Base-by-base conservation (phyloP, 2,888 invertebrate species). In the Pheosia tremula region DNA sequence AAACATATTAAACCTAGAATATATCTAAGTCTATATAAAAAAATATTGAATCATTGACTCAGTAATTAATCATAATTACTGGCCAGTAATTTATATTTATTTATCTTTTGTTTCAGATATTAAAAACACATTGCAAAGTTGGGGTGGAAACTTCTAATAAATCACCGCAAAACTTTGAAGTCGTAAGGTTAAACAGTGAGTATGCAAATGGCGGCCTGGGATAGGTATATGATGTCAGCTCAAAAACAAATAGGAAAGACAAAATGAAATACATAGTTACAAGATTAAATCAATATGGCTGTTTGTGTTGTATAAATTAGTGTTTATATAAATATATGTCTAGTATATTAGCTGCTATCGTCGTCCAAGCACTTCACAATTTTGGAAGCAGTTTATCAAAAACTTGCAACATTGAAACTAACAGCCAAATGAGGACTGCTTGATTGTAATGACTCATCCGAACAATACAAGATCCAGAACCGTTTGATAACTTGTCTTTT, bases 31-130 rank as follows among this genome's bases (percentile, higher is more conserved):
- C 24, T 24, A 24, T 24, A 24, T 24, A 24, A 24, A 24, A 0
- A 24, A 36, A 2, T 6, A 52, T 52, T 52, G 3, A 36, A 10
- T 52, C 36, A 9, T 13, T 50, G 13, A 50, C 13, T 13, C 52
- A 52, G 0, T 24, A n/a, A 24, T 24, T 24, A 2, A 24, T 24
- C 24, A 24, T 2, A 24, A 24, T 24, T 24, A 24, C 24, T 24
- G 24, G 24, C 24, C 11, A 52, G 45, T 57, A 57, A 45, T 37
- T 65, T 60, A 72, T 43, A n/a, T 52, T 24, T 6, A 56, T 50
- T 54, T 56, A 57, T 56, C 61, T 39, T 66, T 71, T 74, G 74
- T 74, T 74, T 60, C 74, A 74, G 73, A 62, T 69, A 52, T 49
- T 56, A 52, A 38, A 11, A 60, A 24, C 24, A 24, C 0, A 24